Percentiles rank a stretch among this genome's conserved stretches.
phyloP scores from a whole-genome alignment of 2,113 vertebrate species.

The Barnardius zonarius region DNA sequence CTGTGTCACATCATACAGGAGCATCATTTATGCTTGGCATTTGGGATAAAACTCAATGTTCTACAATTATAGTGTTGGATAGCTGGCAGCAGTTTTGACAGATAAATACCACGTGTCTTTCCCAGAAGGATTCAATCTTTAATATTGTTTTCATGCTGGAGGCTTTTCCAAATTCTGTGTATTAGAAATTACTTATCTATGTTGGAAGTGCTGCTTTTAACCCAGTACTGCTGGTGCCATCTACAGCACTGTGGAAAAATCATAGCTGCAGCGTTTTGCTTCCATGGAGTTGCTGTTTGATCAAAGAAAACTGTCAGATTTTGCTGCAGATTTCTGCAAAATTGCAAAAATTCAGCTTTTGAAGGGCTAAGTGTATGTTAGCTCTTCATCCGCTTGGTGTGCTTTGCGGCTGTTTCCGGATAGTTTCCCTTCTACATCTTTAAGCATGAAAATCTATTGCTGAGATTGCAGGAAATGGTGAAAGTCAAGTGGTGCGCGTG shows the following conservation, averaged over 20 bases:
- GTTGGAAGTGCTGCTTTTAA: constrained; percentile 15
- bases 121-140: constrained; percentile 47
- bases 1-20: background rate
- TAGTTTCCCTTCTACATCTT: background rate
- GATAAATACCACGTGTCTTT: constrained; percentile 40
- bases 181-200: background rate
- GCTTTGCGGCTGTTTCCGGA: background rate
- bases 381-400: background rate
- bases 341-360: background rate
- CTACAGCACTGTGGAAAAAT: constrained; percentile 10
- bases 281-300: background rate
- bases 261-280: background rate
- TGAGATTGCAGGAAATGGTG: background rate
- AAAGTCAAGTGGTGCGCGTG: background rate
- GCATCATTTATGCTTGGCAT: background rate
- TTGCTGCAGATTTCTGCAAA: background rate
- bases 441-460: background rate
- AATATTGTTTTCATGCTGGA: constrained; percentile 27
- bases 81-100: constrained; percentile 21
- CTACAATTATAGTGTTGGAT: background rate
- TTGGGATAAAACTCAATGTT: constrained; percentile 29
- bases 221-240: constrained; percentile 22
- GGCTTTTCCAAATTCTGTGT: constrained; percentile 43
- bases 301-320: background rate
- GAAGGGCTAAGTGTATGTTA: background rate